phyloP scores from a whole-genome alignment of 2,888 invertebrate genomes.

The Rhyacophila evoluta region DNA sequence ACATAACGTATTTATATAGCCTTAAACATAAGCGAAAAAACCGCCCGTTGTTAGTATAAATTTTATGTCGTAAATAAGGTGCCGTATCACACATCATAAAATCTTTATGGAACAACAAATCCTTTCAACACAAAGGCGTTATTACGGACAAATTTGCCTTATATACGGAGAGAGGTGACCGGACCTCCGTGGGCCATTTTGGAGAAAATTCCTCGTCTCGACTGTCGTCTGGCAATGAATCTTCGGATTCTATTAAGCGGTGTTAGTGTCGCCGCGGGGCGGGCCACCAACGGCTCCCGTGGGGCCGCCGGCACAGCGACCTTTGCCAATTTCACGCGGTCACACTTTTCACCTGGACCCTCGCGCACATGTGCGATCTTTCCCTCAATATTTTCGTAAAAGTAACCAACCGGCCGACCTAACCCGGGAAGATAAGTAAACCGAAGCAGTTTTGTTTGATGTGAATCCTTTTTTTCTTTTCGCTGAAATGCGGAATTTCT shows the following conservation, averaged over 20 bases:
- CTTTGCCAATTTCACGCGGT: slow-evolving; percentile 4
- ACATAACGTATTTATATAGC: too few relatives aligned
- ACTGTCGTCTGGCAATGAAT: not conserved
- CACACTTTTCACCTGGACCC: slow-evolving; percentile 19
- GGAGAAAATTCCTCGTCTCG: not conserved
- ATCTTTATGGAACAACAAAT: slow-evolving; percentile 19
- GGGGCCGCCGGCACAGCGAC: not conserved
- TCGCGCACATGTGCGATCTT: not conserved
- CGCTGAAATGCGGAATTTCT: not conserved
- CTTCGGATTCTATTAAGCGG: slow-evolving; percentile 21
- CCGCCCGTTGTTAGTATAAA: not conserved
- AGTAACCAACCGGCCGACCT: not conserved
- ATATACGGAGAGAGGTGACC: not conserved
- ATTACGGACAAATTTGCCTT: not conserved
- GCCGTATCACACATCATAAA: not conserved
- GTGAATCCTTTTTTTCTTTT: not conserved
- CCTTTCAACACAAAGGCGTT: not conserved
- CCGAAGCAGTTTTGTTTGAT: not conserved
- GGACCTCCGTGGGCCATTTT: not conserved
- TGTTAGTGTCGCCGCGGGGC: not conserved
- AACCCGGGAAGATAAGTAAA: not conserved
- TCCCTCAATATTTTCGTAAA: not conserved
- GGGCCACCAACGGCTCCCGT: not conserved
- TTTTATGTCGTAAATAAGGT: not conserved
- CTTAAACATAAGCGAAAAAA: not conserved